Evolutionary conservation across 2,888 invertebrate species (phyloP), one percentile per base, ranked within the genome.

Genomic region (Lampropteryx suffumata): DNA sequence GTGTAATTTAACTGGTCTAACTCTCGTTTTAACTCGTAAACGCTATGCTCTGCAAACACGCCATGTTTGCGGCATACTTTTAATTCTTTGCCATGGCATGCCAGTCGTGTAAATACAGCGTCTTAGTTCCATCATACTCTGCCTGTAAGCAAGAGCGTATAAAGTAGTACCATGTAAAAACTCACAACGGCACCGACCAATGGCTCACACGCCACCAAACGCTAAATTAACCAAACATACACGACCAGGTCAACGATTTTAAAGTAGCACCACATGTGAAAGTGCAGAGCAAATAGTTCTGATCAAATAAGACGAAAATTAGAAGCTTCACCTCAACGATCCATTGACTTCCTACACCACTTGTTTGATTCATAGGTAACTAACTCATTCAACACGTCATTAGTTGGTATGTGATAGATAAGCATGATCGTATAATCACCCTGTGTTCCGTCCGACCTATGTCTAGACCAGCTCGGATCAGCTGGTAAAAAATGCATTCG

Each of bases 221-320:
- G 69, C 72, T 69, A 81, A 83, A 82, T 83, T 79, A 78, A 73
- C 79, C 76, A 78, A 82, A 78, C 77, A 78, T 70, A 76, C 65
- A 71, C 67, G 78, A 79, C 73, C 82, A 77, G 83, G 82, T 84
- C 84, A 84, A 82, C 81, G 84, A 76, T 83, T 87, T 81, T 80
- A 81, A 84, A 86, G 84, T 86, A 85, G 86, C 85, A 75, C 79
- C 75, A 77, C 64, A 76, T 71, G 86, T 79, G 87, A 88, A 88
- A 87, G 87, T 84, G 74, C 71, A 80, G 77, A 79, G 71, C 79
- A 85, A 85, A 86, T 78, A 87, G 74, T 76, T 81, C 70, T 79
- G 71, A 73, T 76, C 82, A 84, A 85, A 84, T 76, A 84, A 73
- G 70, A 73, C 61, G 71, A 76, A 82, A 79, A 83, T 79, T 75